Percentiles rank a stretch among this genome's conserved stretches.
These are phyloP conservation scores for Lamprologus tigripictilis DNA, from an alignment of 2,113 vertebrate species.

Conservation along the genomic window DNA sequence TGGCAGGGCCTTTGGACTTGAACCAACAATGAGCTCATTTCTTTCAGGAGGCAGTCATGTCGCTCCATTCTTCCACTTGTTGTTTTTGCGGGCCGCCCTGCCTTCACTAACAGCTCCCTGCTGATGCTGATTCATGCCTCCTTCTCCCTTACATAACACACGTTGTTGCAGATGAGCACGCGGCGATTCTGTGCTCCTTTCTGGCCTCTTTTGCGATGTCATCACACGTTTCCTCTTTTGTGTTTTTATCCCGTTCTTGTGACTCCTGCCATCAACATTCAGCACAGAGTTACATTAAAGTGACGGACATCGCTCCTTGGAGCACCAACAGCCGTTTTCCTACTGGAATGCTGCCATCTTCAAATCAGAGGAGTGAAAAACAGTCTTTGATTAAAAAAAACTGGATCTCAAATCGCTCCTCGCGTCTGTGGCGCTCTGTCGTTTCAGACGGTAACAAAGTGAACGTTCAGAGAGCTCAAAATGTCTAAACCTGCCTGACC, in stretches of 20 bases:
- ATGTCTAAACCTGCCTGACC: neutral
- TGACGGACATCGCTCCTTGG: neutral
- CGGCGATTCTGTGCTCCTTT: neutral
- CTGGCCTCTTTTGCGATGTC: neutral
- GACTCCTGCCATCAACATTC: neutral
- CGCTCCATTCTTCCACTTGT: slow-evolving; percentile 40
- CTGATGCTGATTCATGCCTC: slow-evolving; percentile 58
- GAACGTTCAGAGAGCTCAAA: rapidly evolving
- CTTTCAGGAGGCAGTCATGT: slow-evolving; percentile 39
- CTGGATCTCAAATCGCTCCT: neutral
- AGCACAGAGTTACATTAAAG: rapidly evolving
- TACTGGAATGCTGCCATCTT: rapidly evolving
- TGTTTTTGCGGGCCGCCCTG: slow-evolving; percentile 18
- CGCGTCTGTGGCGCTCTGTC: neutral
- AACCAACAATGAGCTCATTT: slow-evolving; percentile 71
- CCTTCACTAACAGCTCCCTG: slow-evolving; percentile 8
- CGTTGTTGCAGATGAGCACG: slow-evolving; percentile 14
- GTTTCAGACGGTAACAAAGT: neutral
- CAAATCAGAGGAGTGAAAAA: neutral
- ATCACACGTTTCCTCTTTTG: neutral
- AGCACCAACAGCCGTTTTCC: rapidly evolving
- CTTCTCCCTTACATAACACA: slow-evolving; percentile 51
- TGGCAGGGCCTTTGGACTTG: slow-evolving; percentile 54
- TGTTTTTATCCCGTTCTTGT: neutral
- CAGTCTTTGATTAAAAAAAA: too few relatives aligned